Conservation (phyloP, 92 coral and sea anemone genomes). For the Montipora capitata region DNA sequence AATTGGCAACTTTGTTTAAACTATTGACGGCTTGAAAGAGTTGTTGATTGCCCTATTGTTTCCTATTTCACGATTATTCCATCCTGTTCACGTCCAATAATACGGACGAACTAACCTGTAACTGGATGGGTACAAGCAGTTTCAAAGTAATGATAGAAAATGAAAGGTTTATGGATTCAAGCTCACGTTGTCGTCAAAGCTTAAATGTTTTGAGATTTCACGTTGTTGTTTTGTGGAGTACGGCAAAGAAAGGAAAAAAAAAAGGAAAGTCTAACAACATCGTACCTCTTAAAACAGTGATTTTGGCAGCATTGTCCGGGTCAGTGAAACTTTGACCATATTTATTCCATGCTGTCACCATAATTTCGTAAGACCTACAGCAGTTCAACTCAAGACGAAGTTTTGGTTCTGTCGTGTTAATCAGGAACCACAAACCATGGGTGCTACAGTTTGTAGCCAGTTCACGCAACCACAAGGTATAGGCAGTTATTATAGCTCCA, state of each 20-base stretch:
- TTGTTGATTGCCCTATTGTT: too few species aligned
- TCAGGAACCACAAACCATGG: neutral
- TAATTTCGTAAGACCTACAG: slow-evolving; percentile 23
- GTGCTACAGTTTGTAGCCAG: neutral
- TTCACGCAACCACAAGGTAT: slow-evolving; percentile 1
- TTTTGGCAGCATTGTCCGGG: slow-evolving; percentile 31
- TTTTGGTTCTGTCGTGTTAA: neutral
- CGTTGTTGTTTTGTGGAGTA: too few species aligned
- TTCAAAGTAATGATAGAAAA: too few species aligned
- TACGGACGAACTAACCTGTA: too few species aligned
- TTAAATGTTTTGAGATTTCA: too few species aligned
- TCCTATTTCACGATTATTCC: too few species aligned
- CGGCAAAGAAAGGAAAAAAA: neutral
- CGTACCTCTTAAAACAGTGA: slow-evolving; percentile 33
- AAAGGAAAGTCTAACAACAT: neutral
- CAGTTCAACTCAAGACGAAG: neutral
- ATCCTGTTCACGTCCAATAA: too few species aligned
- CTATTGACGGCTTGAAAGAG: too few species aligned
- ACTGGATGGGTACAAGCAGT: too few species aligned
- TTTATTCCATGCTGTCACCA: slow-evolving; percentile 49
- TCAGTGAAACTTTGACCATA: slow-evolving; percentile 30
- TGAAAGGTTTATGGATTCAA: too few species aligned
- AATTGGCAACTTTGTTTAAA: too few species aligned
- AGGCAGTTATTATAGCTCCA: neutral
- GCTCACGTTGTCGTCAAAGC: too few species aligned